phyloP scores from a whole-genome alignment of 2,888 invertebrate genomes.

The Pachliopta kotzebuea region DNA sequence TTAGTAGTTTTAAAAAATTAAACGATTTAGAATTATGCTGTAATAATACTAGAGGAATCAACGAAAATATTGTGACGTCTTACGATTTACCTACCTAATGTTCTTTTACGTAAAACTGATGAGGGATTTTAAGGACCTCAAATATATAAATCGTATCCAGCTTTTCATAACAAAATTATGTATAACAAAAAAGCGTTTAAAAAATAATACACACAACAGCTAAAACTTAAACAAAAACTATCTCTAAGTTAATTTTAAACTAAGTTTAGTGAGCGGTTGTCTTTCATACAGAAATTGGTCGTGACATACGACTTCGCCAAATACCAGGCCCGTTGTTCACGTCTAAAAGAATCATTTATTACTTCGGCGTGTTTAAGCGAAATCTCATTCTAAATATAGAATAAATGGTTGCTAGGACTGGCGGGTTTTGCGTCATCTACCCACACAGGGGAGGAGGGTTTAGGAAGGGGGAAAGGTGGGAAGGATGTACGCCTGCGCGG shows the following conservation, averaged over 20 bases:
- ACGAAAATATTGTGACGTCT: too few relatives aligned
- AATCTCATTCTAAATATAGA: conserved; percentile 54
- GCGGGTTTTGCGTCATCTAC: conserved; percentile 63
- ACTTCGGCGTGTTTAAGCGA: conserved; percentile 14
- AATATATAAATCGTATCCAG: too few relatives aligned
- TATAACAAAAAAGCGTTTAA: too few relatives aligned
- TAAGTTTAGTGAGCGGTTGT: background rate
- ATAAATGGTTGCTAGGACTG: conserved; percentile 44
- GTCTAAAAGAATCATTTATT: conserved; percentile 22
- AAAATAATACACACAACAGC: background rate
- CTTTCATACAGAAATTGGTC: background rate
- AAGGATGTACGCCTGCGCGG: conserved; percentile 56
- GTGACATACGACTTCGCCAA: background rate
- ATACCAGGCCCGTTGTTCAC: background rate
- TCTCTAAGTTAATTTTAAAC: conserved; percentile 2
- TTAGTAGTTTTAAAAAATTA: conserved; percentile 1
- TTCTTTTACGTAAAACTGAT: too few relatives aligned
- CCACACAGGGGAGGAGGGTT: conserved; percentile 46
- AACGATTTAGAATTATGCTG: conserved; percentile 1
- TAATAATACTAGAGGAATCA: background rate
- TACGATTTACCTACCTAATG: too few relatives aligned
- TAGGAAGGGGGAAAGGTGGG: conserved; percentile 34
- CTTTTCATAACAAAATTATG: too few relatives aligned
- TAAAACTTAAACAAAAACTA: background rate
- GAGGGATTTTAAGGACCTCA: too few relatives aligned